Percentiles rank a stretch among this genome's conserved stretches.
Evolutionary conservation across 2,113 vertebrate genomes (phyloP).

Genomic region (Nymphicus hollandicus): DNA sequence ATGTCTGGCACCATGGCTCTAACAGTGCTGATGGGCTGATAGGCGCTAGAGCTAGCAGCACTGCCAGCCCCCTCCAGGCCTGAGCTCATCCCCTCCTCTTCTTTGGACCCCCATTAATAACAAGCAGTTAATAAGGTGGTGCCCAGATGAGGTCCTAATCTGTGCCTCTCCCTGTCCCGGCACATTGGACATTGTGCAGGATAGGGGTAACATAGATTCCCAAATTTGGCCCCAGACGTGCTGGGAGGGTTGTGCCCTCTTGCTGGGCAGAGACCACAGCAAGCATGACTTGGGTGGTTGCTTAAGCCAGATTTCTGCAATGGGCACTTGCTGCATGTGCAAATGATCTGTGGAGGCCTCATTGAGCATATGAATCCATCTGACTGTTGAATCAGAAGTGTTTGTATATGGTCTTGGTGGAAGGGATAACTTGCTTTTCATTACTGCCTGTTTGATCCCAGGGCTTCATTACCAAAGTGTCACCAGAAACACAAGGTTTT

Average conservation of each 20-base stretch:
- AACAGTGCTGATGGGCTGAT: neutral
- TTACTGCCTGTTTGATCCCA: neutral
- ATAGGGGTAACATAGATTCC: neutral
- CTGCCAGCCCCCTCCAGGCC: neutral
- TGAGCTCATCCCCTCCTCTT: neutral
- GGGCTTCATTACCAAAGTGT: neutral
- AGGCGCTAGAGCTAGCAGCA: neutral
- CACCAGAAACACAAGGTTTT: neutral
- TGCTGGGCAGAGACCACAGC: neutral
- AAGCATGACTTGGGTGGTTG: neutral
- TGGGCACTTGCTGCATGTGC: neutral
- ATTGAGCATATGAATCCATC: neutral
- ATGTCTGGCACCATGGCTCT: neutral
- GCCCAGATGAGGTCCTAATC: neutral
- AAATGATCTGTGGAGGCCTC: neutral
- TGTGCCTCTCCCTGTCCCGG: neutral
- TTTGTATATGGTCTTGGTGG: neutral
- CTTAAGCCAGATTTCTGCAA: neutral
- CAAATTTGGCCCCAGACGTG: neutral
- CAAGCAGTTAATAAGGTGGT: neutral
- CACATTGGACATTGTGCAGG: neutral
- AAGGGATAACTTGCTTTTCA: neutral
- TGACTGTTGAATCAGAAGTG: neutral
- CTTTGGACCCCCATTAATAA: neutral
- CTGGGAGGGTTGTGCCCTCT: neutral